Conservation (phyloP, 2,888 invertebrate genomes). For the Poecilus cupreus region DNA sequence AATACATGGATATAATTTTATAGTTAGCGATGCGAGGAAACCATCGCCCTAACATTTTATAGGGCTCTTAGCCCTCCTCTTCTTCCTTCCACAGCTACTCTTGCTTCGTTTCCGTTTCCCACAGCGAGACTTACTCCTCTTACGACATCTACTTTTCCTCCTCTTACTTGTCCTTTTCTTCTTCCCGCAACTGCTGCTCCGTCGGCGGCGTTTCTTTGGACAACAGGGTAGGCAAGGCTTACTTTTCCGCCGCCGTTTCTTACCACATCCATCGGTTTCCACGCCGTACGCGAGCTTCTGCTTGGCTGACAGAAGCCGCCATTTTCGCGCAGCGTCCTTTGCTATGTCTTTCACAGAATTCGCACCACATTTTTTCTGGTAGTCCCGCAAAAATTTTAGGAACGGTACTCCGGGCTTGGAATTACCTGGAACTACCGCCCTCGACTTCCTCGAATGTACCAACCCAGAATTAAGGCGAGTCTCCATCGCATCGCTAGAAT, state of each 20-base stretch:
- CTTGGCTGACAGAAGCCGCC: slow-evolving; percentile 60
- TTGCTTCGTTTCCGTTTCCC: not conserved
- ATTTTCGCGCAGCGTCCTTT: slow-evolving; percentile 60
- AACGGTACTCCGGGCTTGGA: slow-evolving; percentile 61
- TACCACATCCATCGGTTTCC: not conserved
- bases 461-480: not conserved
- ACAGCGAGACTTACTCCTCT: not conserved
- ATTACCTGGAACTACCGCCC: not conserved
- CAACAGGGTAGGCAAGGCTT: not conserved
- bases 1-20: too few relatives aligned
- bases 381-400: slow-evolving; percentile 62
- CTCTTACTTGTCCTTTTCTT: not conserved
- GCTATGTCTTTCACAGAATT: slow-evolving; percentile 60
- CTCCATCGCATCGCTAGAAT: not conserved
- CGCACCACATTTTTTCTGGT: slow-evolving; percentile 58
- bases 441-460: not conserved
- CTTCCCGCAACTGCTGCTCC: not conserved
- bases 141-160: not conserved
- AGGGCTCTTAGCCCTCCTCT: not conserved
- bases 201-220: not conserved
- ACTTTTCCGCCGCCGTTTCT: not conserved
- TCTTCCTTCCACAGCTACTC: not conserved
- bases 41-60: too few relatives aligned
- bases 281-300: not conserved
- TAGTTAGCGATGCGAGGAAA: too few relatives aligned